A percentile compares a stretch with the other conserved stretches of the same genome.
These are phyloP conservation scores for Calephelis virginiensis DNA, from an alignment of 1,140 invertebrate species.

Conservation along the genomic window DNA sequence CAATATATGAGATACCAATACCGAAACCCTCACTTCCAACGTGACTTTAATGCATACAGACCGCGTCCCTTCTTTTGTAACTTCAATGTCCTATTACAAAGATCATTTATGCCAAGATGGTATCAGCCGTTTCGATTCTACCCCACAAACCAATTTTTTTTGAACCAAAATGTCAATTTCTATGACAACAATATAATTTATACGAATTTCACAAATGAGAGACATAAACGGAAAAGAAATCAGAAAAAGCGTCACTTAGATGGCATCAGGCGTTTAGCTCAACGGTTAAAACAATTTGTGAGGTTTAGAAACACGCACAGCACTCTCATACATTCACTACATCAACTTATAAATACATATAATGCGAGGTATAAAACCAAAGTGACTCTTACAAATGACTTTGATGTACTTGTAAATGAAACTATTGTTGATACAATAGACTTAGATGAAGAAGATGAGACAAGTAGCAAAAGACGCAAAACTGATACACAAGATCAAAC, in stretches of 20 bases:
- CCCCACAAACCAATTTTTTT: slow-evolving; percentile 18
- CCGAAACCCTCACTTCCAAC: slow-evolving; percentile 31
- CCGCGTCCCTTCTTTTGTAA: slow-evolving; percentile 37
- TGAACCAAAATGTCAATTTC: slow-evolving; percentile 19
- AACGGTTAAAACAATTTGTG: slow-evolving; percentile 40
- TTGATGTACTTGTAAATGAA: slow-evolving; percentile 45
- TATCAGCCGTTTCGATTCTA: slow-evolving; percentile 13
- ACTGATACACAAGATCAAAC: slow-evolving; percentile 22
- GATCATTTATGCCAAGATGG: slow-evolving; percentile 34
- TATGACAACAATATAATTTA: slow-evolving; percentile 19
- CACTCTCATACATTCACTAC: slow-evolving; percentile 37
- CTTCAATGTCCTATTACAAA: slow-evolving; percentile 47
- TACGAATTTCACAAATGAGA: slow-evolving; percentile 13
- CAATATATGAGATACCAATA: slow-evolving; percentile 28
- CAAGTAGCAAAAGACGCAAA: slow-evolving; percentile 39
- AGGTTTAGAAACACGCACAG: slow-evolving; percentile 28
- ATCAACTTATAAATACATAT: slow-evolving; percentile 47
- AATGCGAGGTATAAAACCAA: slow-evolving; percentile 49
- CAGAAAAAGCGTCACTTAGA: slow-evolving; percentile 41
- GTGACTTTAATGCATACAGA: slow-evolving; percentile 1
- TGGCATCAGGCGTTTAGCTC: slow-evolving; percentile 42
- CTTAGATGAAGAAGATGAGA: slow-evolving; percentile 53
- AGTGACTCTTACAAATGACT: slow-evolving; percentile 43
- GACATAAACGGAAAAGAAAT: slow-evolving; percentile 30
- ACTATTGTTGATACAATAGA: slow-evolving; percentile 55